Evolutionary conservation across 1,140 invertebrate genomes (phyloP).

Genomic region (Drosophila repletoides): DNA sequence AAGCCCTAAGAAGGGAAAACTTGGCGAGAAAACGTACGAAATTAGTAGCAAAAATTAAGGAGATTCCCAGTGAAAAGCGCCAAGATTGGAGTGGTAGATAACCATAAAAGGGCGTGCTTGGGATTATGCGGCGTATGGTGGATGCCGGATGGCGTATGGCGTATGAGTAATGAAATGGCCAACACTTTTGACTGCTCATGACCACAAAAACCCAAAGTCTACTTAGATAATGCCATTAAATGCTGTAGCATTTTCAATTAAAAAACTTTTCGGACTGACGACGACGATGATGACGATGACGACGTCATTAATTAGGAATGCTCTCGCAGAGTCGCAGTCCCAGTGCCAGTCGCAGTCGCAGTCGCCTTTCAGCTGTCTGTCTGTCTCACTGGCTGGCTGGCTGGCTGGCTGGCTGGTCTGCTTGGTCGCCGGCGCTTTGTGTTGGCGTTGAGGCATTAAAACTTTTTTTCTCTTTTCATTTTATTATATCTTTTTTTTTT

Average conservation of each 20-base stretch:
- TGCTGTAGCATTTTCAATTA: conserved; percentile 65
- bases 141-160: no score
- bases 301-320: conserved; percentile 79
- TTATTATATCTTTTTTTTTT: conserved; percentile 1
- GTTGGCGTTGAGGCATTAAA: conserved; percentile 74
- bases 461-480: conserved; percentile 41
- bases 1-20: conserved; percentile 14
- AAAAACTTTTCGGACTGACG: conserved; percentile 32
- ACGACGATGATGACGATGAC: conserved; percentile 26
- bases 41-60: conserved; percentile 50
- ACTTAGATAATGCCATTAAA: conserved; percentile 22
- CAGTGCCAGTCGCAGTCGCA: no score
- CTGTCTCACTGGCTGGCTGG: no score
- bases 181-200: conserved; percentile 41
- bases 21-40: neutral
- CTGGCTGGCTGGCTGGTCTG: conserved; percentile 39
- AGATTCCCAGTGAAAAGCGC: conserved; percentile 28
- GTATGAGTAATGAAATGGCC: conserved; percentile 64
- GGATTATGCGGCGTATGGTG: conserved; percentile 60
- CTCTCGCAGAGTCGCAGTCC: conserved; percentile 36
- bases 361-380: conserved; percentile 66
- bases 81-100: neutral
- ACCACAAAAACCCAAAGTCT: conserved; percentile 11
- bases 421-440: conserved; percentile 64
- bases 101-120: conserved; percentile 3